Conservation (phyloP, 2,797 vertebrate species). For the Schizopygopsis pylzovi region DNA sequence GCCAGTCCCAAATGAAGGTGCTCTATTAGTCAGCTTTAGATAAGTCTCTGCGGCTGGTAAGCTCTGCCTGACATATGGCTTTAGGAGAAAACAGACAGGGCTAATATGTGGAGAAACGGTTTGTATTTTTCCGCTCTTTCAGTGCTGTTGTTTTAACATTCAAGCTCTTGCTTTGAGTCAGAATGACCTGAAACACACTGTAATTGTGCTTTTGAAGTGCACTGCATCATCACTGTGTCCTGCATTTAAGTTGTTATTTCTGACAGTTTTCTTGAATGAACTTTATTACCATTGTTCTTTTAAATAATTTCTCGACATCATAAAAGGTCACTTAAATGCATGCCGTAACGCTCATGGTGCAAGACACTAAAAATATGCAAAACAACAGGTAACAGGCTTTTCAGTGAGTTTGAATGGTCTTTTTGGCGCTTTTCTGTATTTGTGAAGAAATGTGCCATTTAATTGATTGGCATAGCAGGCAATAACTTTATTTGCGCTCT, state of each 20-base stretch:
- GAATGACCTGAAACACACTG: not conserved
- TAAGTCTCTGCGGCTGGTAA: constrained; percentile 49
- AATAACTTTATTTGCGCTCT: not conserved
- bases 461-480: not conserved
- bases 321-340: constrained; percentile 15
- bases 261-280: not conserved
- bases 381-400: not conserved
- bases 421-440: not conserved
- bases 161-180: not conserved
- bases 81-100: constrained; percentile 40
- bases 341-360: not conserved
- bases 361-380: not conserved
- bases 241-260: not conserved
- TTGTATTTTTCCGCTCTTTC: not conserved
- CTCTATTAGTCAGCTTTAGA: constrained; percentile 57
- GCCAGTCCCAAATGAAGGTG: constrained; percentile 49
- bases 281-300: not conserved
- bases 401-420: not conserved
- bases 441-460: not conserved
- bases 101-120: constrained; percentile 40
- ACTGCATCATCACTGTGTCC: not conserved
- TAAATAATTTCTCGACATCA: not conserved
- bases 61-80: constrained; percentile 52
- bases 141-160: not conserved
- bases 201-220: not conserved